Base-by-base conservation (phyloP, 1,140 invertebrate genomes). In the Atta colombica region DNA sequence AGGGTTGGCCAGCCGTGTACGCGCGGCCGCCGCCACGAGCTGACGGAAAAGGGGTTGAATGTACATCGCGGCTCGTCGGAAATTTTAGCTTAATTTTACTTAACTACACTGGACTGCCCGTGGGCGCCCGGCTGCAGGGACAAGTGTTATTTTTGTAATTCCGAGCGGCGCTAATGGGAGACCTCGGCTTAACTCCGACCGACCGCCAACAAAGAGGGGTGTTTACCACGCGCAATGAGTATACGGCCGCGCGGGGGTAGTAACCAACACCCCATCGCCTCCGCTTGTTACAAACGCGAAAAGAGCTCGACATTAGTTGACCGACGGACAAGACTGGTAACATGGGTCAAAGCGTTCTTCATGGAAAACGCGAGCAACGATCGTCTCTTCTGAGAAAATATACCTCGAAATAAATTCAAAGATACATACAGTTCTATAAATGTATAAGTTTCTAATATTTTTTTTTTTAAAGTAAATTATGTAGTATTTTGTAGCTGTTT, bases 101-200 rank as follows among this genome's bases (percentile, higher is more conserved):
- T 94, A 94, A 93, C 91, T 92, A 90, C 86, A 72, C 75, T 84
- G 87, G 69, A 77, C 89, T 87, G 72, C 87, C 87, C 80, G 84
- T 87, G 82, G 66, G 89, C 80, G 81, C 71, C 55, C 71, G 35
- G 87, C 74, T 85, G 53, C 88, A 78, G 81, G 87, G 89, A 93
- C 92, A 93, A 94, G 92, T 92, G 92, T 93, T 94, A 94, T 93
- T 94, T 94, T 94, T 94, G 92, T 93, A 93, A 93, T 94, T 93
- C 91, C 77, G 81, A 77, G 75, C 91, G 75, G 86, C 71, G 90
- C 89, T 93, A 93, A 93, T 92, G 90, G 89, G 91, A 86, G 88
- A 88, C 88, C 87, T 89, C 89, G 89, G 89, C 87, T 91, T 91
- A 91, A 91, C 87, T 91, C 89, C 78, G 39, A 84, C 80, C 88